Evolutionary conservation across 2,888 invertebrate species (phyloP).

Genomic region (Eurois occulta): DNA sequence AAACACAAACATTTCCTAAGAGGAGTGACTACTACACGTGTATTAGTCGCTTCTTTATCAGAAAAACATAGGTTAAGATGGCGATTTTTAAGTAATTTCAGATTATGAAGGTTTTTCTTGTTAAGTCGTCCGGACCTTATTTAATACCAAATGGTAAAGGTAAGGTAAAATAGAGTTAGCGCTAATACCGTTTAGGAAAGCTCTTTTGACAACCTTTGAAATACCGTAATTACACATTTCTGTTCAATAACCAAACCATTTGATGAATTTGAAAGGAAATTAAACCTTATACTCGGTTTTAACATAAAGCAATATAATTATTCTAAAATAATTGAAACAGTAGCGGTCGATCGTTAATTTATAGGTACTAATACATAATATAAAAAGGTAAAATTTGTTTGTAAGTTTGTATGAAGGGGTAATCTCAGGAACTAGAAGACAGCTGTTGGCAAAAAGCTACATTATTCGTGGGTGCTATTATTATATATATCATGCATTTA

Average conservation of each 20-base stretch:
- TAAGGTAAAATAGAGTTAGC: neutral
- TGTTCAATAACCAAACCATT: conserved; percentile 20
- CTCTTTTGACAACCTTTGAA: conserved; percentile 21
- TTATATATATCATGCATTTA: too few species aligned
- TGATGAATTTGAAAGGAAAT: conserved; percentile 20
- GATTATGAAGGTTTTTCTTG: neutral
- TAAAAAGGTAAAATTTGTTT: too few species aligned
- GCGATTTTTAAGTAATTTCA: conserved; percentile 1
- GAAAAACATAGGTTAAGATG: neutral
- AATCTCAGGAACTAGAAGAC: too few species aligned
- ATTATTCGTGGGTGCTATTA: too few species aligned
- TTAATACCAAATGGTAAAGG: neutral
- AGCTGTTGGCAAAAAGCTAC: too few species aligned
- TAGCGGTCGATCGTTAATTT: neutral
- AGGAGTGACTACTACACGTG: too few species aligned
- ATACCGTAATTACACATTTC: conserved; percentile 11
- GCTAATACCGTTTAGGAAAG: conserved; percentile 11
- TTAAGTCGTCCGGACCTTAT: neutral
- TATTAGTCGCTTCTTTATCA: neutral
- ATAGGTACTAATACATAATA: too few species aligned
- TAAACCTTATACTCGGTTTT: neutral
- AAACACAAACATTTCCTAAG: too few species aligned
- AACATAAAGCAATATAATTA: neutral
- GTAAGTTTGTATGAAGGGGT: too few species aligned
- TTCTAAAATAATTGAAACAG: neutral